Evolutionary conservation across 2,113 vertebrate species (phyloP).

Genomic region (Camelus bactrianus): DNA sequence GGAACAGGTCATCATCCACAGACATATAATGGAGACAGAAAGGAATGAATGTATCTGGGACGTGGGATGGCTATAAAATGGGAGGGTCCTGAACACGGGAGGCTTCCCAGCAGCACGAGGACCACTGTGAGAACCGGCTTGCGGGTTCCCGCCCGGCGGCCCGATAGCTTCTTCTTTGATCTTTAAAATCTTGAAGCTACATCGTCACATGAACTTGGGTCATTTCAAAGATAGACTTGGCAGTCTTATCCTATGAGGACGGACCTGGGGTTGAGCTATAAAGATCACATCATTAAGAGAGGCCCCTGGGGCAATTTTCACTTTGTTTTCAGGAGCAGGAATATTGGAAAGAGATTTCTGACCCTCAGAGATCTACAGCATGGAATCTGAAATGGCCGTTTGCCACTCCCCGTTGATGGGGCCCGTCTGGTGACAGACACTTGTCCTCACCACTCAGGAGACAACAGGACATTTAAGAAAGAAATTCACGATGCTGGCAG

Average conservation of each 20-base stretch:
- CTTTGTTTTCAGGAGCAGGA: not conserved
- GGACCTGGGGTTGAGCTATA: not conserved
- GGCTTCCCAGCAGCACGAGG: no score
- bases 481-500: fast-evolving
- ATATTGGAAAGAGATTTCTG: not conserved
- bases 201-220: not conserved
- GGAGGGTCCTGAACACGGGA: not conserved
- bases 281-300: not conserved
- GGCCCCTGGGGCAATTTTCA: not conserved
- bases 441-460: not conserved
- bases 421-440: not conserved
- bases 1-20: not conserved
- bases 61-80: not conserved
- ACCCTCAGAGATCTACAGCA: fast-evolving
- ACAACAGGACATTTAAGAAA: not conserved
- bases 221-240: not conserved
- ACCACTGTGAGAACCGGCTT: no score
- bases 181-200: not conserved
- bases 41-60: not conserved
- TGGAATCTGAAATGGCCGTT: fast-evolving
- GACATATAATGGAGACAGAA: not conserved
- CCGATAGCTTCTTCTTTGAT: not conserved
- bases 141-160: no score
- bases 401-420: not conserved
- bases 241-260: not conserved